Conservation (phyloP, 2,113 vertebrate genomes). For the Oryzias celebensis region DNA sequence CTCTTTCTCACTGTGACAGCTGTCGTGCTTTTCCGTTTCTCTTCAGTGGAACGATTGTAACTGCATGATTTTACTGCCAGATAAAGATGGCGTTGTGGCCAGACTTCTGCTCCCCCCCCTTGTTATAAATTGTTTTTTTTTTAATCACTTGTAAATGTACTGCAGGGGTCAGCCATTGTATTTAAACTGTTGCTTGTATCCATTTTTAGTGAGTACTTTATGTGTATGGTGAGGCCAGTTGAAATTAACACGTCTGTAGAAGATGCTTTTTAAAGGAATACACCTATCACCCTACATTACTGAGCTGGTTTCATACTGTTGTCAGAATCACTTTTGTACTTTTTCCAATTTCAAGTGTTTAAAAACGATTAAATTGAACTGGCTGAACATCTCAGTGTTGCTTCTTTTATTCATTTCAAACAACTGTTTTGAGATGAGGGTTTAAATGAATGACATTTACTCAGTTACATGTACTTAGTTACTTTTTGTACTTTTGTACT, state of each 20-base stretch:
- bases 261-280: slow-evolving; percentile 78
- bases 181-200: slow-evolving; percentile 87
- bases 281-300: slow-evolving; percentile 79
- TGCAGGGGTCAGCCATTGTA: slow-evolving; percentile 80
- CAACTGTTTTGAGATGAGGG: not conserved
- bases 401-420: slow-evolving; percentile 23
- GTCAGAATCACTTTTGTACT: slow-evolving; percentile 93
- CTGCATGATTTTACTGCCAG: slow-evolving; percentile 77
- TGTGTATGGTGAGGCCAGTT: slow-evolving; percentile 77
- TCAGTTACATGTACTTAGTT: too few relatives aligned
- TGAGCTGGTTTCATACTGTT: slow-evolving; percentile 81
- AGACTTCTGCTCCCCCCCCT: slow-evolving; percentile 40
- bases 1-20: slow-evolving; percentile 67
- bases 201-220: slow-evolving; percentile 81
- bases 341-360: slow-evolving; percentile 93
- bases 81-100: slow-evolving; percentile 67
- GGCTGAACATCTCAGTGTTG: slow-evolving; percentile 68
- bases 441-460: not conserved
- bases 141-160: slow-evolving; percentile 81
- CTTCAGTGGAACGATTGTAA: slow-evolving; percentile 74
- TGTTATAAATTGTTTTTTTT: not conserved
- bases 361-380: slow-evolving; percentile 88
- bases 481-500: too few relatives aligned
- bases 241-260: slow-evolving; percentile 72
- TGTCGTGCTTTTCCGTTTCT: slow-evolving; percentile 68